Percentiles rank a stretch among this genome's conserved stretches.
Conservation (phyloP, 1,140 invertebrate genomes). For the Trachymyrmex cornetzi region DNA sequence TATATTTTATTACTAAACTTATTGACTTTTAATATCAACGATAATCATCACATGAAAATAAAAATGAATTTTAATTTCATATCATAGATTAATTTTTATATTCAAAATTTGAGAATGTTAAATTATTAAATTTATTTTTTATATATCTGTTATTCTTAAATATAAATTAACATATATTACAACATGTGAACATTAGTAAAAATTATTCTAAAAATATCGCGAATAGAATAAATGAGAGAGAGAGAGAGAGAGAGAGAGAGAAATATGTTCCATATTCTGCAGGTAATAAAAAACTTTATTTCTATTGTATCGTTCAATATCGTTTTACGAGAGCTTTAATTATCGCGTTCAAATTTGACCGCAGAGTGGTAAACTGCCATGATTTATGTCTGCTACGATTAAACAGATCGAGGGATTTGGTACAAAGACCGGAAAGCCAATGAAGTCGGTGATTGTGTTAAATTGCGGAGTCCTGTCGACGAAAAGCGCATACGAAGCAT, state of each 20-base stretch:
- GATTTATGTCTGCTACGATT: slow-evolving; percentile 47
- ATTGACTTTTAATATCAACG: background rate
- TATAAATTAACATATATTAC: background rate
- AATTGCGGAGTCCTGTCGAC: slow-evolving; percentile 80
- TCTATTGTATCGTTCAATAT: background rate
- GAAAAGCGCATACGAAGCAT: background rate
- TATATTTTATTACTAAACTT: background rate
- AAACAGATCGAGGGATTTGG: slow-evolving; percentile 82
- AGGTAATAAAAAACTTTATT: background rate
- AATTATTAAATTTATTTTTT: background rate
- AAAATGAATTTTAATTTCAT: background rate
- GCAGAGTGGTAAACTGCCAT: slow-evolving; percentile 16
- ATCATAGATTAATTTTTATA: background rate
- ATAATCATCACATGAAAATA: background rate
- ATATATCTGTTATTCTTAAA: background rate
- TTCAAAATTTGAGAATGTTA: background rate
- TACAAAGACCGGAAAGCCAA: slow-evolving; percentile 81
- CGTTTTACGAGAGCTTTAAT: slow-evolving; percentile 42
- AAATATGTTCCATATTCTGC: background rate
- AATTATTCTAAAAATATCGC: background rate
- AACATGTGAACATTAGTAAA: background rate
- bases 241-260: too few relatives aligned
- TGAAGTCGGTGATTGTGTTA: slow-evolving; percentile 80
- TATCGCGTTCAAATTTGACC: slow-evolving; percentile 31
- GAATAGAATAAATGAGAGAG: background rate